A percentile compares a stretch with the other conserved stretches of the same genome.
Conservation (phyloP, 2,113 vertebrate genomes). For the Archilochus colubris region DNA sequence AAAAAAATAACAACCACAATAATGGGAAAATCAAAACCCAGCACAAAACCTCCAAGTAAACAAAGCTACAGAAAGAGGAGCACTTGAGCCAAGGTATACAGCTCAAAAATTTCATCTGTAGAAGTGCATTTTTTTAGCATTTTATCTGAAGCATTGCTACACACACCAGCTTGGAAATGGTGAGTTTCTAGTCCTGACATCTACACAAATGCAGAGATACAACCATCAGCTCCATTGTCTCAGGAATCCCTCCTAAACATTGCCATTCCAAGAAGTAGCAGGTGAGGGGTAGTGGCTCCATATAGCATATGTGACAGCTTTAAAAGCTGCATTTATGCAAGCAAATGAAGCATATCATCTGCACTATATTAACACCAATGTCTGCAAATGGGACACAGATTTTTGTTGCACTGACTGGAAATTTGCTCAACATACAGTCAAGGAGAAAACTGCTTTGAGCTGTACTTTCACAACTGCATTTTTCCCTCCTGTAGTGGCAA, state of each 20-base stretch:
- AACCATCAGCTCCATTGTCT: background rate
- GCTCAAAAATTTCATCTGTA: background rate
- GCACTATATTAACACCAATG: background rate
- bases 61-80: background rate
- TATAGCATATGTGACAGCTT: constrained; percentile 23
- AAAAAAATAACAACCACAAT: background rate
- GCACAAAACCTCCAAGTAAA: background rate
- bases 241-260: background rate
- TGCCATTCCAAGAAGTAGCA: background rate
- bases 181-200: background rate
- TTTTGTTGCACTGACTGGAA: background rate
- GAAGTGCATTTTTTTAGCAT: background rate
- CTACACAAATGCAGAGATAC: background rate
- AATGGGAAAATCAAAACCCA: constrained; percentile 2
- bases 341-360: constrained; percentile 55
- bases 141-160: background rate
- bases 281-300: constrained; percentile 24
- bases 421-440: background rate
- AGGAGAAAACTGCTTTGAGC: background rate
- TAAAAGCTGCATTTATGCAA: constrained; percentile 52
- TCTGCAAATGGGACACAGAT: constrained; percentile 8
- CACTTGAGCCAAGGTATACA: background rate
- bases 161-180: constrained; percentile 6
- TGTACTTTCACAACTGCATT: background rate
- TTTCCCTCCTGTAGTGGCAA: background rate